Conservation (phyloP, 2,888 invertebrate species). For the Macrophya alboannulata region DNA sequence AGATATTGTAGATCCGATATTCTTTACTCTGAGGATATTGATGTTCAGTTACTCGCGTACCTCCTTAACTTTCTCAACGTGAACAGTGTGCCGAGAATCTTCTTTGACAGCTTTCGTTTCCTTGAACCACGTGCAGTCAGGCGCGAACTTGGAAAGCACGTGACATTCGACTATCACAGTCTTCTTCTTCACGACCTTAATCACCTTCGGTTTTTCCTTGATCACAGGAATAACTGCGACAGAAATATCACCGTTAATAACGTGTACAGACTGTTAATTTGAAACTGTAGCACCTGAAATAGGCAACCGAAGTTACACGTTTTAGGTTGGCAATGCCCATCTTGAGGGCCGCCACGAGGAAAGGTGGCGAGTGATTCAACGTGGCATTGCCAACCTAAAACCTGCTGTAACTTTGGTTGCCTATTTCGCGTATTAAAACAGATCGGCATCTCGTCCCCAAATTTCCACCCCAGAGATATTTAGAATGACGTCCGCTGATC, state of each 20-base stretch:
- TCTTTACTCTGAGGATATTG: background rate
- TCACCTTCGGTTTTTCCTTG: slow-evolving; percentile 95
- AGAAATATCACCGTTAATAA: slow-evolving; percentile 50
- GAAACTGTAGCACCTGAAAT: no score
- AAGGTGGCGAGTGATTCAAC: no score
- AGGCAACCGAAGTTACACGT: no score
- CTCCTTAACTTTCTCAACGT: slow-evolving; percentile 90
- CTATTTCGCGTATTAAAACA: no score
- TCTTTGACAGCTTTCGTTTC: slow-evolving; percentile 90
- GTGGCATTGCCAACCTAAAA: no score
- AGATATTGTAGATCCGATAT: background rate
- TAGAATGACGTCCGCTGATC: background rate
- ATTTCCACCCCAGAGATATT: background rate
- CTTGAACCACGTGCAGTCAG: slow-evolving; percentile 96
- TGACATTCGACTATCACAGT: slow-evolving; percentile 96
- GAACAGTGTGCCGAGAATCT: slow-evolving; percentile 88
- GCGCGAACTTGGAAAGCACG: slow-evolving; percentile 96
- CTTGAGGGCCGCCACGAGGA: no score
- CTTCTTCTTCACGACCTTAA: slow-evolving; percentile 95
- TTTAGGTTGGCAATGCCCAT: no score
- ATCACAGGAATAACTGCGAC: slow-evolving; percentile 93
- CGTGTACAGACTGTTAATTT: background rate
- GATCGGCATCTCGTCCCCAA: background rate
- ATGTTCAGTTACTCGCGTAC: slow-evolving; percentile 77
- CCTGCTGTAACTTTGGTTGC: no score